phyloP scores from a whole-genome alignment of 1,140 invertebrate species.

The Cydia strobilella region DNA sequence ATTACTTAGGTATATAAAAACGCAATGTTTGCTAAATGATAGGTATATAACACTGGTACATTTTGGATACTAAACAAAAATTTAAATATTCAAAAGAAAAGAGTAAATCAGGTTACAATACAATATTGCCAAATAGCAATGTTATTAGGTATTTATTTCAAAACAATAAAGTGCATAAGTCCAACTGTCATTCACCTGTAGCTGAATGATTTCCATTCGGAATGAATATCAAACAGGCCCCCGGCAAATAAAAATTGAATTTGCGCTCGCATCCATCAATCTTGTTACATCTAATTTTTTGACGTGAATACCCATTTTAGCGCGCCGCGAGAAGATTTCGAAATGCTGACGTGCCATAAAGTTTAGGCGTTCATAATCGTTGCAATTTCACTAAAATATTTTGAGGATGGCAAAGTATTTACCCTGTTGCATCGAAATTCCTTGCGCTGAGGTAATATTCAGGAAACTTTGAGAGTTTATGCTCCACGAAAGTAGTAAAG shows the following conservation, averaged over 20 bases:
- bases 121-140: not conserved
- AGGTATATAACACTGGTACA: too few species aligned
- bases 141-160: not conserved
- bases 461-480: not conserved
- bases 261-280: slow-evolving; percentile 49
- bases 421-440: not conserved
- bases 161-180: not conserved
- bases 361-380: slow-evolving; percentile 32
- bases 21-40: too few species aligned
- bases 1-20: too few species aligned
- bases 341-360: slow-evolving; percentile 43
- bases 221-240: slow-evolving; percentile 30
- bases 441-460: not conserved
- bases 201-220: slow-evolving; percentile 28
- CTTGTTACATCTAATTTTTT: slow-evolving; percentile 56
- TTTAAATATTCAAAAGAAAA: too few species aligned
- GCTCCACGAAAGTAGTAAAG: too few species aligned
- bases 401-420: not conserved
- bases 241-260: slow-evolving; percentile 51
- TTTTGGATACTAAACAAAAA: too few species aligned
- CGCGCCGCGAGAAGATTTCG: slow-evolving; percentile 44
- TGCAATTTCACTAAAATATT: not conserved
- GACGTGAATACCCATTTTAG: slow-evolving; percentile 45
- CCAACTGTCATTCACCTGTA: slow-evolving; percentile 2
- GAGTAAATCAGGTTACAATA: too few species aligned